Percentiles rank a stretch among this genome's conserved stretches.
These are phyloP conservation scores for Cynodonichthys magdalenae DNA, from an alignment of 2,797 vertebrate genomes.

Conservation along the genomic window DNA sequence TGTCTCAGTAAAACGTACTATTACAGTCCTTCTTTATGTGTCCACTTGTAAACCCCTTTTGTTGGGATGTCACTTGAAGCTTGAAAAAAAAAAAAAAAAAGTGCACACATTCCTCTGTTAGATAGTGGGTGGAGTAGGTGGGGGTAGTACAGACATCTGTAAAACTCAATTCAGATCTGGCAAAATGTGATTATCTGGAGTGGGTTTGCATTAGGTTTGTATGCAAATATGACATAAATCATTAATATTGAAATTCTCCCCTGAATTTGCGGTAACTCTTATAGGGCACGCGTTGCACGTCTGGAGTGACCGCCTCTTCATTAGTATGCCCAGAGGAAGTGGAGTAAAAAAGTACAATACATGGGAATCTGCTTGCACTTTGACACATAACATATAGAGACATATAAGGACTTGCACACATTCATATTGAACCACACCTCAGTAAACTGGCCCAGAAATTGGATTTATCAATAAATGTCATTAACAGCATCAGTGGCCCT, in stretches of 20 bases:
- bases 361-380: slow-evolving; percentile 55
- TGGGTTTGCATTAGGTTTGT: slow-evolving; percentile 85
- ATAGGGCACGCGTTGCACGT: slow-evolving; percentile 64
- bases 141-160: slow-evolving; percentile 64
- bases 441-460: slow-evolving; percentile 57
- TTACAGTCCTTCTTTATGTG: slow-evolving; percentile 51
- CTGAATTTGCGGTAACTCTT: slow-evolving; percentile 64
- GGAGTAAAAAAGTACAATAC: slow-evolving; percentile 29
- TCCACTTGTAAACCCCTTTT: slow-evolving; percentile 70
- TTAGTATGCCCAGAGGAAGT: slow-evolving; percentile 68
- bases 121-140: slow-evolving; percentile 53
- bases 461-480: slow-evolving; percentile 73
- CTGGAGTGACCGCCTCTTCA: slow-evolving; percentile 71
- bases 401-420: slow-evolving; percentile 23
- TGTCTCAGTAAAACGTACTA: slow-evolving; percentile 56
- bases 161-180: slow-evolving; percentile 82
- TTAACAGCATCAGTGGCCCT: slow-evolving; percentile 61
- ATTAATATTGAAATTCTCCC: slow-evolving; percentile 82
- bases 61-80: slow-evolving; percentile 44
- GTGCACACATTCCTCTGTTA: slow-evolving; percentile 57
- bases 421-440: slow-evolving; percentile 54
- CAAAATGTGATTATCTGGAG: slow-evolving; percentile 85
- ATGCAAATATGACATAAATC: slow-evolving; percentile 85
- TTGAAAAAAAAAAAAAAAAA: slow-evolving; percentile 52
- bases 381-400: slow-evolving; percentile 56